These are phyloP conservation scores for Microhierax caerulescens DNA, from an alignment of 2,797 vertebrate genomes.

Conservation along the genomic window DNA sequence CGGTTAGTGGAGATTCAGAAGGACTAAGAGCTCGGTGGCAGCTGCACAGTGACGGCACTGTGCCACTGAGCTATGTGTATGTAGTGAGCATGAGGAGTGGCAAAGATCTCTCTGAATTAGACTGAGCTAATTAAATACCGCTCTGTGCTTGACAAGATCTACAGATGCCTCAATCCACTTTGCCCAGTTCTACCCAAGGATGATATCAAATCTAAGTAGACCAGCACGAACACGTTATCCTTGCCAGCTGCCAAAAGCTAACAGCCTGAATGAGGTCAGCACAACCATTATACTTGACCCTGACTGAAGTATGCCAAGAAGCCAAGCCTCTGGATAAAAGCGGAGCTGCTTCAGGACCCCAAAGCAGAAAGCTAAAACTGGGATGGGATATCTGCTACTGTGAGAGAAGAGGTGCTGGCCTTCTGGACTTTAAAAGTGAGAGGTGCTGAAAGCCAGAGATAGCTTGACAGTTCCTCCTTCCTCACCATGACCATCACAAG, in stretches of 20 bases:
- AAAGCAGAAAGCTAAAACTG: neutral
- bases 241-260: neutral
- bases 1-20: neutral
- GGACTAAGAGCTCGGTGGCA: neutral
- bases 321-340: neutral
- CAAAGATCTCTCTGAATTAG: constrained; percentile 27
- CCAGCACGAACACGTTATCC: accelerated
- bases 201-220: neutral
- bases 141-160: constrained; percentile 1
- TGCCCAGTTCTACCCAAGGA: neutral
- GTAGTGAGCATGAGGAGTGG: neutral
- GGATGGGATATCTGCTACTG: accelerated
- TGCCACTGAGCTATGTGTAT: neutral
- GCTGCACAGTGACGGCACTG: neutral
- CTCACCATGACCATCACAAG: neutral
- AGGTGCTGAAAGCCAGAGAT: neutral
- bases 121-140: constrained; percentile 38
- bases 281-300: neutral
- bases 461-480: neutral
- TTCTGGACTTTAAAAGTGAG: neutral
- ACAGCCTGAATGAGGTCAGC: neutral
- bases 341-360: neutral
- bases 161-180: neutral
- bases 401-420: neutral
- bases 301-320: neutral